Base-by-base conservation (phyloP, 2,888 invertebrate species). In the Diarsia brunnea region DNA sequence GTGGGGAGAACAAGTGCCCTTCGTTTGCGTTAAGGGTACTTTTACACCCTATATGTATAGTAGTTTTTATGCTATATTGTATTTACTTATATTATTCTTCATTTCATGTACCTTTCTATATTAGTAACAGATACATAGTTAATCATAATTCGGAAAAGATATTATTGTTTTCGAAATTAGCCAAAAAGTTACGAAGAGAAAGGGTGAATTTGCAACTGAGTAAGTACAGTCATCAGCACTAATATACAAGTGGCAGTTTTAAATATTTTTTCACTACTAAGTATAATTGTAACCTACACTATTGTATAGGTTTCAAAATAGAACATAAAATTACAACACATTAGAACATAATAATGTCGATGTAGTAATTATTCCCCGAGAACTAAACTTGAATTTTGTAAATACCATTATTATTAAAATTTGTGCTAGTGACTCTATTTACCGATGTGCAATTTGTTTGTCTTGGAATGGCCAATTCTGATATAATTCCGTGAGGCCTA, bases 91-190 rank as follows among this genome's bases (percentile, higher is more conserved):
- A 73, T 65, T 74, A 65, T 21, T 69, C 31, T 73, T 79, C 51
- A 69, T 75, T 80, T 74, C 45, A 65, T 72, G 66, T 75, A 69
- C 73, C 38, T 74, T 69, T 76, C 19, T 73, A 31, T 27, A 66
- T 64, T 66, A 66, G 31, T 55, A 71, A 66, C 69, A 75, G 47
- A 70, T 64, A 65, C 31, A 66, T 68, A 55, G 19, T 31, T 47
- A 65, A 65, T 43, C 49, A 73, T 80, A 38, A 60, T 84, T 78
- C 58, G 68, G 76, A 78, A 80, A 80, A 75, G 87, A 82, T 87
- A 82, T 82, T 86, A 84, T 72, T 8, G 65, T 84, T 84, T 84
- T 84, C 58, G 58, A 38, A 69, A 63, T 67, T 11, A 45, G 16
- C 31, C 47, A 60, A 43, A 53, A n/a, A n/a, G 16, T 49, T 38